Percentiles rank a stretch among this genome's conserved stretches.
phyloP scores from a whole-genome alignment of 1,140 invertebrate species.

The Onthophagus taurus region DNA sequence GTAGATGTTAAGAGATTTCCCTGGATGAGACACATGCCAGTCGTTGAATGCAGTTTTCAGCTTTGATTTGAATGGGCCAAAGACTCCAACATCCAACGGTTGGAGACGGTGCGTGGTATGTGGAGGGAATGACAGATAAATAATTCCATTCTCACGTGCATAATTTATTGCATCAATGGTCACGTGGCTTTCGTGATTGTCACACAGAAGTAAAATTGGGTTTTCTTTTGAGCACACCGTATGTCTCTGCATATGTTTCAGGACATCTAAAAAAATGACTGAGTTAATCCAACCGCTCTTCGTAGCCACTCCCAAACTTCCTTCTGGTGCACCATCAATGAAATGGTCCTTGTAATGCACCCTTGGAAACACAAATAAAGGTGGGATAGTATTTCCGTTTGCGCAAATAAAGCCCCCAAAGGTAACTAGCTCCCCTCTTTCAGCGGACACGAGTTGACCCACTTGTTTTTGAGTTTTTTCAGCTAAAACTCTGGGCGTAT shows the following conservation, averaged over 20 bases:
- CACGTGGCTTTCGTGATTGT: constrained; percentile 18
- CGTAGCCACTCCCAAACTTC: constrained; percentile 16
- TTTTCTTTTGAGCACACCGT: background rate
- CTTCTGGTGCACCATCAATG: constrained; percentile 27
- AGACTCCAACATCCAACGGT: constrained; percentile 34
- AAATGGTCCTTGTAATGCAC: constrained; percentile 27
- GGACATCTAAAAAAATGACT: constrained; percentile 5
- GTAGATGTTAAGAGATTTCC: constrained; percentile 30
- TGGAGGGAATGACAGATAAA: constrained; percentile 19
- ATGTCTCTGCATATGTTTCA: constrained; percentile 13
- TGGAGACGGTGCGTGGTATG: constrained; percentile 36
- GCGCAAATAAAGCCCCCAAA: constrained; percentile 32
- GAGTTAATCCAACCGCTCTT: constrained; percentile 12
- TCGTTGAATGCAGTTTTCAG: constrained; percentile 35
- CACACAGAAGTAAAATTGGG: constrained; percentile 13
- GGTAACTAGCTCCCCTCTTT: constrained; percentile 33
- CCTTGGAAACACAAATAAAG: constrained; percentile 33
- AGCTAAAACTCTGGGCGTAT: constrained; percentile 36
- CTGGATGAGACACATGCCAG: constrained; percentile 25
- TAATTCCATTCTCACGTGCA: constrained; percentile 29
- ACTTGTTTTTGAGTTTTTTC: constrained; percentile 34
- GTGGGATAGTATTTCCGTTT: constrained; percentile 29
- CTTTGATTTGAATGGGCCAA: constrained; percentile 30
- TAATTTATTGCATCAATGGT: constrained; percentile 25
- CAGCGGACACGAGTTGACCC: constrained; percentile 32